Conservation (phyloP, 2,888 invertebrate species). For the Polyploca ridens region DNA sequence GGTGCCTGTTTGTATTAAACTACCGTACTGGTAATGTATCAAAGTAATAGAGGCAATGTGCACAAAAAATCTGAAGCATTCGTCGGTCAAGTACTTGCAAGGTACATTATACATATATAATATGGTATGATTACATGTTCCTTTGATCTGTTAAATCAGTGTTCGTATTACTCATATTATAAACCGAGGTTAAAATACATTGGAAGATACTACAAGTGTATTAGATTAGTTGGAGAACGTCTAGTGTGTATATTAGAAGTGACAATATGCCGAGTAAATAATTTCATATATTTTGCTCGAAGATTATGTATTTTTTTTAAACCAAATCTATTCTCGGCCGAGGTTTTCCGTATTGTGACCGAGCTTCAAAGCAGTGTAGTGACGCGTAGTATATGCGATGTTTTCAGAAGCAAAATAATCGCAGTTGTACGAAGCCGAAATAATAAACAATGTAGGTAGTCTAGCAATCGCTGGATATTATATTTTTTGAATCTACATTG, state of each 20-base stretch:
- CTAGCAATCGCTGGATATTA: slow-evolving; percentile 34
- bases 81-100: slow-evolving; percentile 1
- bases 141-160: slow-evolving; percentile 1
- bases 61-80: slow-evolving; percentile 3
- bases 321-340: slow-evolving; percentile 49
- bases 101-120: not conserved
- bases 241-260: not conserved
- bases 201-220: not conserved
- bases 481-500: slow-evolving; percentile 37
- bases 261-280: slow-evolving; percentile 12
- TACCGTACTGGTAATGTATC: slow-evolving; percentile 2
- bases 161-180: slow-evolving; percentile 3
- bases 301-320: slow-evolving; percentile 15
- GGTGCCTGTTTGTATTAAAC: slow-evolving; percentile 3
- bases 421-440: slow-evolving; percentile 53
- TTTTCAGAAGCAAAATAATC: slow-evolving; percentile 58
- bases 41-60: slow-evolving; percentile 10
- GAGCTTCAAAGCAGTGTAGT: slow-evolving; percentile 45
- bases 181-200: slow-evolving; percentile 7
- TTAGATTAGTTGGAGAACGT: not conserved
- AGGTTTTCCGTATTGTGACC: slow-evolving; percentile 68
- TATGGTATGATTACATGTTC: not conserved
- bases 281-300: not conserved
- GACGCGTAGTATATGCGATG: slow-evolving; percentile 61
- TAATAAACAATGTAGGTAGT: slow-evolving; percentile 65